Evolutionary conservation across 2,113 vertebrate genomes (phyloP), one percentile per base, ranked within the genome.

Genomic region (Notiomystis cincta): DNA sequence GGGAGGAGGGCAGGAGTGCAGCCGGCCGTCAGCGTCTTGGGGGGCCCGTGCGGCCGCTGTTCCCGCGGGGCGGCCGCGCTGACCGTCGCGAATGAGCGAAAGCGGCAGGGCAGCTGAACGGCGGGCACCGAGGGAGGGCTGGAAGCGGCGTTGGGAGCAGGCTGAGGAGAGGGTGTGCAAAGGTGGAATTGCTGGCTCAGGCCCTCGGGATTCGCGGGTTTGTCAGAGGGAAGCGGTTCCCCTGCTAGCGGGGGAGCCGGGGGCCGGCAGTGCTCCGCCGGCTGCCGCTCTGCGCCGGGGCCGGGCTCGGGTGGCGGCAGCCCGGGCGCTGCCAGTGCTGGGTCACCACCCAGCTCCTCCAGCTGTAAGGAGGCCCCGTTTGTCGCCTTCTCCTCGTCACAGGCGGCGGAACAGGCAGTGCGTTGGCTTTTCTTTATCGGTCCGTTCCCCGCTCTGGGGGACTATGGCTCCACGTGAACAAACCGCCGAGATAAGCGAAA

Each of bases 21-120:
- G 64, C 9, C 5, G 37, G 17, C 8, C 2, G n/a, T 12, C 9
- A 2, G 62, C 2, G 12, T 2, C 2, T 13, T 1, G 11, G 6
- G 21, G 5, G 42, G 10, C 3, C 7, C 4, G 31, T 7, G 48
- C 2, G 0, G 30, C 3, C 5, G 18, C 6, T 27, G 48, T 28
- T 17, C 2, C 5, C 3, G 14, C 10, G 9, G 13, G 1, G 33
- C 3, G 48, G 38, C 25, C 5, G 12, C 47, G 7, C 7, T 16
- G 3, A 15, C 14, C 20, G 2, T 23, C 3, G 11, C 22, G 17
- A 33, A 3, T 0, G 40, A 10, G 54, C 2, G 22, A n/a, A 85
- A 40, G 40, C 3, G 69, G 19, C 4, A 6, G 35, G 13, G n/a
- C 0, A 30, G 8, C 7, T 4, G 40, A 11, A 21, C 6, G 13